A percentile compares a stretch with the other conserved stretches of the same genome.
Conservation (phyloP, 1,140 invertebrate species). For the Ceratitis capitata region DNA sequence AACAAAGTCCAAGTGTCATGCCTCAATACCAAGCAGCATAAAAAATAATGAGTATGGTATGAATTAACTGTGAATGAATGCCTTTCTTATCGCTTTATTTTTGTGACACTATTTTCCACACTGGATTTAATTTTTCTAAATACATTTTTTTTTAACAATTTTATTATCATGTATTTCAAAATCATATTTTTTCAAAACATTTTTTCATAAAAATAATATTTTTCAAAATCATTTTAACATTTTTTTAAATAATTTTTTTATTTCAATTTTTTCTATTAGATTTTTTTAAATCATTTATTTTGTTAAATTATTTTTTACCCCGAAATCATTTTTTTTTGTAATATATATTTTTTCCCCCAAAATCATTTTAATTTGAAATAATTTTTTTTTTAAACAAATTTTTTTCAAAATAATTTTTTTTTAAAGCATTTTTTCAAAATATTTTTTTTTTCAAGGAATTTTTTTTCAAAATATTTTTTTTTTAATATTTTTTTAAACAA, state of each 20-base stretch:
- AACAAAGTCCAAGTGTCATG: background rate
- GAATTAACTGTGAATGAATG: too few species aligned
- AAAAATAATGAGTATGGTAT: conserved; percentile 1
- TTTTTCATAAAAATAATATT: background rate
- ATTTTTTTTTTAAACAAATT: too few species aligned
- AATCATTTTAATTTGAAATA: background rate
- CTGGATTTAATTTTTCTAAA: background rate
- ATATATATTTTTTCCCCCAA: too few species aligned
- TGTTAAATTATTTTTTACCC: too few species aligned
- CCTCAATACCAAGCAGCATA: background rate
- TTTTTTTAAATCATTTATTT: too few species aligned
- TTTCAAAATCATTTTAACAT: too few species aligned
- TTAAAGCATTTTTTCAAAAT: background rate
- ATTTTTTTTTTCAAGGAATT: too few species aligned
- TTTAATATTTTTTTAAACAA: too few species aligned
- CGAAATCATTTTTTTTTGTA: background rate
- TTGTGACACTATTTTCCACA: background rate
- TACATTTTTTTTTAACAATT: background rate
- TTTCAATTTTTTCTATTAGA: too few species aligned
- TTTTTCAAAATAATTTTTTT: background rate
- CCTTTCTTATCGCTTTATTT: background rate
- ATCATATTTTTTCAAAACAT: too few species aligned
- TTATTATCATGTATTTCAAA: too few species aligned
- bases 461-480: background rate
- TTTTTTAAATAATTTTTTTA: background rate